phyloP scores from a whole-genome alignment of 2,888 invertebrate genomes.

The Boloria selene region DNA sequence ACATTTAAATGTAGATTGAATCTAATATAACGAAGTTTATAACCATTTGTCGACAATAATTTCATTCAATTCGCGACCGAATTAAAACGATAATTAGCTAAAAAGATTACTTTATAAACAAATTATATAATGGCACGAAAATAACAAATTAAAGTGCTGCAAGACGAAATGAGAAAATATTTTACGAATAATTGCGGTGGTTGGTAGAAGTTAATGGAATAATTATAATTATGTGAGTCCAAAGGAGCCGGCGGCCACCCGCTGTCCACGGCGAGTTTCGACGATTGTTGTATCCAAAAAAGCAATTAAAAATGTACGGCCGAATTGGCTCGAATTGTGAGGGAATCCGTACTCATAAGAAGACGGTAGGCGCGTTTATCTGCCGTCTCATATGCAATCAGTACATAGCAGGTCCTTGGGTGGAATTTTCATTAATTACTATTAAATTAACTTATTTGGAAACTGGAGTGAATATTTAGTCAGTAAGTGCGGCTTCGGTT shows the following conservation, averaged over 20 bases:
- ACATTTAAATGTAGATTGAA: too few relatives aligned
- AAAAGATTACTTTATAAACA: slow-evolving; percentile 34
- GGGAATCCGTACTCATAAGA: slow-evolving; percentile 51
- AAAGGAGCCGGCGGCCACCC: slow-evolving; percentile 77
- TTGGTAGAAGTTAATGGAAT: slow-evolving; percentile 76
- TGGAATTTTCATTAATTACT: not conserved
- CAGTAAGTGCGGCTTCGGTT: too few relatives aligned
- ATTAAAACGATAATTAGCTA: slow-evolving; percentile 37
- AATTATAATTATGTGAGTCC: slow-evolving; percentile 76
- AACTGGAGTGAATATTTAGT: too few relatives aligned
- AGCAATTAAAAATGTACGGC: slow-evolving; percentile 74
- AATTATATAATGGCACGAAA: slow-evolving; percentile 39
- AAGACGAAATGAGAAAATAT: slow-evolving; percentile 61
- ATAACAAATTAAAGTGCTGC: slow-evolving; percentile 48
- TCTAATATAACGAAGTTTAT: too few relatives aligned
- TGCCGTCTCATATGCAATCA: slow-evolving; percentile 15
- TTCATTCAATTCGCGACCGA: slow-evolving; percentile 10
- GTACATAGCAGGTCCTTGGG: not conserved
- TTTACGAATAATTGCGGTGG: slow-evolving; percentile 72
- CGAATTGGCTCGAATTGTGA: slow-evolving; percentile 60
- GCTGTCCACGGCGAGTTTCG: slow-evolving; percentile 62
- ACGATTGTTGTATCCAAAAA: slow-evolving; percentile 77
- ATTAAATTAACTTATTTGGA: too few relatives aligned
- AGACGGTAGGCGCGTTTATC: slow-evolving; percentile 21
- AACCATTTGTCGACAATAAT: not conserved